Conservation (phyloP, 2,113 vertebrate genomes). For the Cacatua alba region DNA sequence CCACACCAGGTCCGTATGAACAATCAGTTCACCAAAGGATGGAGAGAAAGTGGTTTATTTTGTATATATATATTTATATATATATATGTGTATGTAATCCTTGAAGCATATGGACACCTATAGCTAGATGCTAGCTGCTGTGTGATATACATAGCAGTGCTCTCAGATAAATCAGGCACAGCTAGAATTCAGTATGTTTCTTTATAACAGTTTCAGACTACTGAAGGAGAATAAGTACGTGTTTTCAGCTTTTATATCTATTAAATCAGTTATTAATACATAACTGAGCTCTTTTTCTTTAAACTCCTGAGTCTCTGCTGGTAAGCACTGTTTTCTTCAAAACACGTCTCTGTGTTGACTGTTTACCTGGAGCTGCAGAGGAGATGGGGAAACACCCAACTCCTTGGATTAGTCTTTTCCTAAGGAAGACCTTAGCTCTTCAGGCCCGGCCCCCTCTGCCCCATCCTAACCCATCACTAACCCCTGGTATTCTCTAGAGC, state of each 20-base stretch:
- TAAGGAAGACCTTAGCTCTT: neutral
- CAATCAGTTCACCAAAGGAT: neutral
- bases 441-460: neutral
- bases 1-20: neutral
- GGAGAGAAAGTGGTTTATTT: neutral
- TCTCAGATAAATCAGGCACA: conserved; percentile 35
- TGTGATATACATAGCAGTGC: neutral
- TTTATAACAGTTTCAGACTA: neutral
- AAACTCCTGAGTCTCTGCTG: neutral
- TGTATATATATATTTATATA: neutral
- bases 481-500: neutral
- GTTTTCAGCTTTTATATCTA: neutral
- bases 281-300: neutral
- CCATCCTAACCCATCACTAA: neutral
- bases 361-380: neutral
- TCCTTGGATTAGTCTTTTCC: neutral
- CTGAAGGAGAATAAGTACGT: neutral
- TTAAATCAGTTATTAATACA: neutral
- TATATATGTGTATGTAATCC: neutral
- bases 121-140: conserved; percentile 6
- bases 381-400: neutral
- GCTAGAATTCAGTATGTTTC: neutral
- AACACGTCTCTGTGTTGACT: neutral
- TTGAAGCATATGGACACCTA: conserved; percentile 10
- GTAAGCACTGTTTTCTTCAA: neutral